Percentiles rank a stretch among this genome's conserved stretches.
These are phyloP conservation scores for Prinia subflava DNA, from an alignment of 2,113 vertebrate species.

Conservation along the genomic window DNA sequence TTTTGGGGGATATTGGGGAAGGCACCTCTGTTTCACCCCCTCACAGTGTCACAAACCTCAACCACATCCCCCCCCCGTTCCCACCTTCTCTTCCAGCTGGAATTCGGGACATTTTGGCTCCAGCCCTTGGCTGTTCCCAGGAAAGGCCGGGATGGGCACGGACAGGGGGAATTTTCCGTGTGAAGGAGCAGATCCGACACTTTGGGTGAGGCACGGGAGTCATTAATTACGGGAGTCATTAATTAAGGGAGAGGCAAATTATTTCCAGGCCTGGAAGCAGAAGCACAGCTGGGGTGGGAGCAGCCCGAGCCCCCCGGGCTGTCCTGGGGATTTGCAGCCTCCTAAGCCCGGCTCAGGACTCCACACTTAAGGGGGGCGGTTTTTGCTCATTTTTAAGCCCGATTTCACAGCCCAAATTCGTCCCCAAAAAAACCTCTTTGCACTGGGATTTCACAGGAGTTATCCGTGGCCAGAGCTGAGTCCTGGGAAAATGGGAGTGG, in stretches of 20 bases:
- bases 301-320: background rate
- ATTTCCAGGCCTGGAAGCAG: background rate
- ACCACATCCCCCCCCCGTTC: background rate
- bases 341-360: background rate
- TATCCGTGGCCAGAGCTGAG: background rate
- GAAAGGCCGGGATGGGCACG: background rate
- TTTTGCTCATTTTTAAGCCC: background rate
- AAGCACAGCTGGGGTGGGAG: background rate
- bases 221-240: background rate
- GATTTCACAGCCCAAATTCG: constrained; percentile 43
- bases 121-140: background rate
- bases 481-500: background rate
- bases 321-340: background rate
- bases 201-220: background rate
- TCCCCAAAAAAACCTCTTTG: background rate
- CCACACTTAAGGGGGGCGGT: background rate
- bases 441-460: background rate
- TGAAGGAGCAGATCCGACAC: background rate
- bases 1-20: background rate
- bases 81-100: background rate
- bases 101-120: fast-evolving
- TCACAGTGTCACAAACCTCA: background rate
- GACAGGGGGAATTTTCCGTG: background rate
- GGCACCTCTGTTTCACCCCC: background rate
- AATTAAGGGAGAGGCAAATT: background rate